phyloP scores from a whole-genome alignment of 1,140 invertebrate species.

The Brachionus plicatilis region DNA sequence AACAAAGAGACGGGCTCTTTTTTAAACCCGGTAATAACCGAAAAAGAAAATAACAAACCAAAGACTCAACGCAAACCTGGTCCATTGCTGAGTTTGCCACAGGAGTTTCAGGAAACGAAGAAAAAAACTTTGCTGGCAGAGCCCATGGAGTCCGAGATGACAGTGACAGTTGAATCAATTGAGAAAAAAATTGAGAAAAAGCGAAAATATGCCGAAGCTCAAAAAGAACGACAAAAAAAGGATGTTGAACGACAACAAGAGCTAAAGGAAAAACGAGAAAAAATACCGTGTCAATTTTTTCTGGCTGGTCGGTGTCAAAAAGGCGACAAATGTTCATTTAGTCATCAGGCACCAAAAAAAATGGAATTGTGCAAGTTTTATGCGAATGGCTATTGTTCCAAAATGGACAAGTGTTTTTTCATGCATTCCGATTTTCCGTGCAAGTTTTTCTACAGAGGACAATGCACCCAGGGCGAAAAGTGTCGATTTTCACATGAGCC shows the following conservation, averaged over 20 bases:
- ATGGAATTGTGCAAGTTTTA: constrained; percentile 95
- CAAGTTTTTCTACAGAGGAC: constrained; percentile 87
- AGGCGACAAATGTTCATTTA: constrained; percentile 74
- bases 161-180: constrained; percentile 14
- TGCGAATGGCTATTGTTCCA: constrained; percentile 86
- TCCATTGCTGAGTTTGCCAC: neutral
- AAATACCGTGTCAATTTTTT: constrained; percentile 32
- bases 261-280: constrained; percentile 20
- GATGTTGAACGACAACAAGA: constrained; percentile 25
- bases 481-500: constrained; percentile 91
- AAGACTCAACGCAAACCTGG: neutral
- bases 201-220: constrained; percentile 17
- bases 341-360: constrained; percentile 77
- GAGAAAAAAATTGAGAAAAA: constrained; percentile 39
- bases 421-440: constrained; percentile 95
- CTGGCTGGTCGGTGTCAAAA: constrained; percentile 42
- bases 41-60: constrained; percentile 33
- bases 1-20: neutral
- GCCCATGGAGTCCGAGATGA: neutral
- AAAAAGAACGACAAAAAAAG: constrained; percentile 30
- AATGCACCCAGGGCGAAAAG: constrained; percentile 67
- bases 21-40: constrained; percentile 28
- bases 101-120: neutral
- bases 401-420: constrained; percentile 87
- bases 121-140: neutral